Evolutionary conservation across 2,797 vertebrate genomes (phyloP).

Genomic region (Salarias fasciatus): DNA sequence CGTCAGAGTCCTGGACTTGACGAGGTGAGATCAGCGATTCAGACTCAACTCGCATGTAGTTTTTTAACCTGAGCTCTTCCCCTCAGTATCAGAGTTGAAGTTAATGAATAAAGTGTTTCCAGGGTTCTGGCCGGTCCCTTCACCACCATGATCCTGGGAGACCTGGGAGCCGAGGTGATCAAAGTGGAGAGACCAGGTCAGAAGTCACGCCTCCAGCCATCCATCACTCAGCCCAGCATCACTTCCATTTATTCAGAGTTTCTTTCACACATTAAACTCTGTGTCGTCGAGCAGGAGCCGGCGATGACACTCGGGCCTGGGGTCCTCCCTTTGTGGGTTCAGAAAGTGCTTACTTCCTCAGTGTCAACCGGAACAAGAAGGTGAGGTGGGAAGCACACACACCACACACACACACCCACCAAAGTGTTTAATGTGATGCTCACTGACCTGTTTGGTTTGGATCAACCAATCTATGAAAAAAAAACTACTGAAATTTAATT

Average conservation of each 20-base stretch:
- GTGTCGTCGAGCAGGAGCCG: conserved; percentile 78
- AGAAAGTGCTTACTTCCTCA: conserved; percentile 95
- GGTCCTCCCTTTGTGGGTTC: conserved; percentile 90
- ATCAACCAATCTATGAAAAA: too few species aligned
- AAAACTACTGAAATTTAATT: too few species aligned
- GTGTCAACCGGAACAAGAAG: conserved; percentile 96
- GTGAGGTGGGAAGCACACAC: conserved; percentile 64
- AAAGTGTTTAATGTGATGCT: too few species aligned
- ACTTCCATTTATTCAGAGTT: neutral
- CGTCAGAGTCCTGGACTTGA: conserved; percentile 90
- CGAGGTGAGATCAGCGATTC: conserved; percentile 80
- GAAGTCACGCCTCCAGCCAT: too few species aligned
- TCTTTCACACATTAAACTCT: neutral
- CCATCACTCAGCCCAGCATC: too few species aligned
- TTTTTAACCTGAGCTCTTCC: neutral
- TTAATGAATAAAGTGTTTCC: conserved; percentile 1
- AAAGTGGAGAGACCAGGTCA: conserved; percentile 96
- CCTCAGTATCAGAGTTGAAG: neutral
- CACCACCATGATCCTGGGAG: conserved; percentile 95
- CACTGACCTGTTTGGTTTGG: too few species aligned
- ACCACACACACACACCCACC: too few species aligned
- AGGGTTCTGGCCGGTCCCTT: conserved; percentile 96
- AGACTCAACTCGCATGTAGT: too few species aligned
- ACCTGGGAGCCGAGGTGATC: conserved; percentile 95
- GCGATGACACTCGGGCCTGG: conserved; percentile 94